These are phyloP conservation scores for Pseudorhiza aurosa DNA, from an alignment of 30 jellyfish, hydroid and myxozoan genomes.

Conservation along the genomic window DNA sequence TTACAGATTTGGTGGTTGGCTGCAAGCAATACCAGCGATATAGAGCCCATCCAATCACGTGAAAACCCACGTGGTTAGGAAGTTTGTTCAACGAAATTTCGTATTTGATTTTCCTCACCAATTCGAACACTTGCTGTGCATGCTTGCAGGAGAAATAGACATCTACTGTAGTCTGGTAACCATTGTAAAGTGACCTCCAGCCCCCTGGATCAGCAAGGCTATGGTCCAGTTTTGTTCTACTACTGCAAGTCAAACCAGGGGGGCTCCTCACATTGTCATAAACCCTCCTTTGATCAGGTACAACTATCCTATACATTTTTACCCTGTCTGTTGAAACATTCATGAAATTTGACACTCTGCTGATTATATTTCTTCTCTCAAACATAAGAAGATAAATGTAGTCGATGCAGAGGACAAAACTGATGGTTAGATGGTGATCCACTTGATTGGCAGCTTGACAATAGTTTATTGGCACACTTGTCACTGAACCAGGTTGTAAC, in stretches of 20 bases:
- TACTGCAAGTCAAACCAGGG: constrained; percentile 38
- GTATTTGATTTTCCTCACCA: constrained; percentile 37
- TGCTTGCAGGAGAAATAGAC: constrained; percentile 32
- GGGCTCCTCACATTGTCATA: constrained; percentile 32
- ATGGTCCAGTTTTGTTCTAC: constrained; percentile 38
- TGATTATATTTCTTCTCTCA: constrained; percentile 27
- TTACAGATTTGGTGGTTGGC: neutral
- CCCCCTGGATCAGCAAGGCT: constrained; percentile 57
- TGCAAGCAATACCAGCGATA: constrained; percentile 31
- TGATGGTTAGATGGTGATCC: constrained; percentile 25
- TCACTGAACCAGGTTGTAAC: neutral
- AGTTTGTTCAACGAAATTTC: constrained; percentile 34
- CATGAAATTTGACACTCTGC: constrained; percentile 26
- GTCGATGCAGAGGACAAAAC: constrained; percentile 46
- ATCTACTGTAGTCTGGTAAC: constrained; percentile 56
- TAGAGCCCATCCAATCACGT: constrained; percentile 64
- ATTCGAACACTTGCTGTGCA: constrained; percentile 15
- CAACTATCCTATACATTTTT: constrained; percentile 12
- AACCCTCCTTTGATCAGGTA: constrained; percentile 14
- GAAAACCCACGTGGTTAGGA: constrained; percentile 35
- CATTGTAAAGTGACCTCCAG: constrained; percentile 38
- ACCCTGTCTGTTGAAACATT: constrained; percentile 10
- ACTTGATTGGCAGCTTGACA: constrained; percentile 17
- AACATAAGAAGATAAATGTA: constrained; percentile 13
- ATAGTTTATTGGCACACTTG: constrained; percentile 16